phyloP scores from a whole-genome alignment of 2,113 vertebrate genomes.

The Boleophthalmus pectinirostris region DNA sequence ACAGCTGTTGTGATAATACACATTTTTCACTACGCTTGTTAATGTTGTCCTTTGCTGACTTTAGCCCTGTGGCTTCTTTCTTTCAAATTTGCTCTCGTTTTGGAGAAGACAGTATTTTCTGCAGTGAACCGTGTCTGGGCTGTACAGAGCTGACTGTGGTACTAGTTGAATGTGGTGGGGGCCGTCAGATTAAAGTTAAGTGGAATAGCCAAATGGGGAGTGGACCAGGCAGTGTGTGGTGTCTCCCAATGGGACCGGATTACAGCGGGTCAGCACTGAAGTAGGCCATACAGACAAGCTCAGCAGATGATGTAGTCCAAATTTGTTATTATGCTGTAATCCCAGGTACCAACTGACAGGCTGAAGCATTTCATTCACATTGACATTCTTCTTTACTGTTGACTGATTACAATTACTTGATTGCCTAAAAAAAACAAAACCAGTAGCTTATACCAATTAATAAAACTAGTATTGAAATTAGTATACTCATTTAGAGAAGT shows the following conservation, averaged over 20 bases:
- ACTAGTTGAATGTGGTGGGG: conserved; percentile 35
- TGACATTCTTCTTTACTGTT: background rate
- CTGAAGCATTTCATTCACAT: background rate
- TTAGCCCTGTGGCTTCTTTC: background rate
- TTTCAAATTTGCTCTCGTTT: conserved; percentile 11
- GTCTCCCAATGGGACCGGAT: conserved; percentile 45
- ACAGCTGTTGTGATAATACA: too few species aligned
- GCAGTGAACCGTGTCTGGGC: conserved; percentile 30
- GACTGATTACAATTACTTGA: too few species aligned
- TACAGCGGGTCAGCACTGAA: conserved; percentile 57
- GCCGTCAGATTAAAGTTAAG: conserved; percentile 57
- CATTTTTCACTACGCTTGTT: too few species aligned
- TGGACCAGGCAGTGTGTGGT: conserved; percentile 42
- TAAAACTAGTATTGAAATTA: too few species aligned
- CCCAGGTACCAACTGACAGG: conserved; percentile 16
- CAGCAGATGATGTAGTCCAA: conserved; percentile 49
- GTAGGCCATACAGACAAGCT: conserved; percentile 61
- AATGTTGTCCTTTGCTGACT: background rate
- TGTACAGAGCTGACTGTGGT: background rate
- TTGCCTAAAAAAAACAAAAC: too few species aligned
- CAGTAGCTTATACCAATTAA: too few species aligned
- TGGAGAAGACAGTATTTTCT: conserved; percentile 1
- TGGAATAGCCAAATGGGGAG: conserved; percentile 36
- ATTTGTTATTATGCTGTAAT: conserved; percentile 60
- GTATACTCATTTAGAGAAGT: too few species aligned